Base-by-base conservation (phyloP, 2,113 vertebrate species). In the Todiramphus chloris region DNA sequence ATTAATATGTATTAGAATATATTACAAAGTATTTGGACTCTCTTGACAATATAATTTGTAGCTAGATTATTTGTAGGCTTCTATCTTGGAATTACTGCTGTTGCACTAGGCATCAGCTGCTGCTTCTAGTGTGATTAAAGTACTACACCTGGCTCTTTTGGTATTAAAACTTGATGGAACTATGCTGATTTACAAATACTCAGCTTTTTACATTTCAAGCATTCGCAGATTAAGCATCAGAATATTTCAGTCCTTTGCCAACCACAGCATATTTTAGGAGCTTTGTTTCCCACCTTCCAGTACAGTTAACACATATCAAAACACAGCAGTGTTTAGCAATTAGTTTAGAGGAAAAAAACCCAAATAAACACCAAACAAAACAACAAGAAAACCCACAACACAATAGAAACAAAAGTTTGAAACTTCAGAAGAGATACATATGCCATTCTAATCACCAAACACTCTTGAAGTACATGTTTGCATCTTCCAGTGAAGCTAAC, bases 1-100 rank as follows among this genome's bases (percentile, higher is more conserved):
- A 98, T 98, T 97, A 98, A 98, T 97, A 97, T 94, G 87, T 95
- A 98, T 97, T 97, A 97, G 96, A 97, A 83, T 97, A 95, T 89
- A 92, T 89, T 97, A 91, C 50, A 77, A 93, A 92, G 77, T 97
- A 97, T 93, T 91, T 96, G 48, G 66, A 97, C 82, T 95, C 94
- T 94, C 95, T 80, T 95, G 93, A 97, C 96, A 97, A 89, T 87
- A 90, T 89, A 89, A 97, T 96, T 96, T 88, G 94, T 89, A 82
- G 93, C 66, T 87, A 97, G 90, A 92, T 94, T 94, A 96, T 94
- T 77, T 96, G 89, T 83, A 67, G 25, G 18, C 12, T 89, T 83
- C 81, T 51, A 83, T 6, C 17, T 79, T 58, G 30, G 70, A 93
- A 95, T 91, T 89, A 96, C 19, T 93, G 60, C 83, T 90, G 19